Conservation (phyloP, 1,140 invertebrate species). For the Brachionus rubens region DNA sequence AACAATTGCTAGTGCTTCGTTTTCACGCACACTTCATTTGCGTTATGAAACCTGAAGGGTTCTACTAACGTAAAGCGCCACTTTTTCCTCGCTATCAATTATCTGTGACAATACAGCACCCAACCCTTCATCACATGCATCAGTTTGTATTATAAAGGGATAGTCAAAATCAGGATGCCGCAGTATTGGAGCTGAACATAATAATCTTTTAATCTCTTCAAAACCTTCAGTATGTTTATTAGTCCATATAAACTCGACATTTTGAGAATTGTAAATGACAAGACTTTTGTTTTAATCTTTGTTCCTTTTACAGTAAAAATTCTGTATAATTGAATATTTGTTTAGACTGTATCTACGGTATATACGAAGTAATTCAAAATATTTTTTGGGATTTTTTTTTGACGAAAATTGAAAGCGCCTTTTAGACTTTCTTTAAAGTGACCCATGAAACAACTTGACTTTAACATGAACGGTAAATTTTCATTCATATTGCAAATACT, state of each 20-base stretch:
- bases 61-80: conserved; percentile 58
- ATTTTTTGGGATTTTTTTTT: no score
- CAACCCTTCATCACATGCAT: conserved; percentile 55
- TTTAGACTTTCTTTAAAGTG: no score
- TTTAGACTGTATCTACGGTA: no score
- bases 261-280: no score
- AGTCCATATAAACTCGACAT: not conserved
- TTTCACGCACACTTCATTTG: conserved; percentile 52
- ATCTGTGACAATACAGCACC: conserved; percentile 61
- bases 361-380: no score
- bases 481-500: no score
- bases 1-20: conserved; percentile 49
- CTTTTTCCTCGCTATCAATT: conserved; percentile 51
- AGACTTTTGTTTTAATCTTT: no score
- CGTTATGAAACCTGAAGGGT: conserved; percentile 47
- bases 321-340: no score
- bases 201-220: not conserved
- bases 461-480: no score
- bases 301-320: no score
- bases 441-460: no score
- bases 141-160: conserved; percentile 50
- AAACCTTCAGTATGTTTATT: not conserved
- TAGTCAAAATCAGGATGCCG: not conserved
- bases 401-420: no score
- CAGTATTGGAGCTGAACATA: not conserved